Conservation (phyloP, 2,113 vertebrate species). For the Bucco capensis region DNA sequence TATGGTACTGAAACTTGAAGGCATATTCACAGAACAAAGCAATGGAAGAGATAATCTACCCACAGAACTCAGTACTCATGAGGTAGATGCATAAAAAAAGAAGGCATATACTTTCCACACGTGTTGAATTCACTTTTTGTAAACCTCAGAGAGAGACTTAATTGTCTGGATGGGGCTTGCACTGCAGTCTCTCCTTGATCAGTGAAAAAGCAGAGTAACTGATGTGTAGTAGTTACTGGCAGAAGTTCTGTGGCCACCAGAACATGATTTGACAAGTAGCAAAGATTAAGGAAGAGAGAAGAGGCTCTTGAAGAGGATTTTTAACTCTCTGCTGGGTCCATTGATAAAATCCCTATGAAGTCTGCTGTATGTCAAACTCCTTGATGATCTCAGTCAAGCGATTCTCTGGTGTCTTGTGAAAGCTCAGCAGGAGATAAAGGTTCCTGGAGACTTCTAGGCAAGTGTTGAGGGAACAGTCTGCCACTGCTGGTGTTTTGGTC, state of each 20-base stretch:
- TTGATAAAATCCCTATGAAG: slow-evolving; percentile 53
- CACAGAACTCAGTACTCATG: neutral
- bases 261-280: neutral
- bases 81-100: neutral
- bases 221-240: neutral
- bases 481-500: neutral
- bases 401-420: slow-evolving; percentile 39
- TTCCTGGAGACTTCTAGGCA: slow-evolving; percentile 24
- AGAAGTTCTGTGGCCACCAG: slow-evolving; percentile 25
- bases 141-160: neutral
- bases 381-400: neutral
- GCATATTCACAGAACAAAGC: neutral
- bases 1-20: neutral
- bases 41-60: neutral
- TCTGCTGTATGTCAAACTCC: neutral
- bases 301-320: slow-evolving; percentile 17
- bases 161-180: neutral
- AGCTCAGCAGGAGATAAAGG: slow-evolving; percentile 45
- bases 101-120: neutral
- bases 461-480: neutral
- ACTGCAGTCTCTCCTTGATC: neutral
- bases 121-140: neutral
- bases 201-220: neutral
- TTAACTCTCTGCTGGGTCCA: slow-evolving; percentile 47
- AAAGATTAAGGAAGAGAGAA: slow-evolving; percentile 30